Evolutionary conservation across 1,140 invertebrate species (phyloP).

Genomic region (Drosophila tani): DNA sequence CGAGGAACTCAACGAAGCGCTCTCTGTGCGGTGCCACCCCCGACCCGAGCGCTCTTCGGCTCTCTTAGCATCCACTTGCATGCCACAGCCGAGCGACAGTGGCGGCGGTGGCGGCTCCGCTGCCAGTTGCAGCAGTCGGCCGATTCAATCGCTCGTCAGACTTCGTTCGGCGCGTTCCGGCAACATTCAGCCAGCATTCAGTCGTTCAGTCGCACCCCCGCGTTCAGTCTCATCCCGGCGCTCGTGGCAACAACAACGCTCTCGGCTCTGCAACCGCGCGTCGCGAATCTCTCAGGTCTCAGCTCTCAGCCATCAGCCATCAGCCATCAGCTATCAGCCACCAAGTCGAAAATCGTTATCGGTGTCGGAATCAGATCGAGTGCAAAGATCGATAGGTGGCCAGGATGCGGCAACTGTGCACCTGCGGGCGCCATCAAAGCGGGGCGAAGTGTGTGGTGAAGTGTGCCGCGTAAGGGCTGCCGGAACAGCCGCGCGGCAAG

Average conservation of each 20-base stretch:
- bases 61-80: constrained; percentile 39
- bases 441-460: constrained; percentile 44
- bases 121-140: constrained; percentile 63
- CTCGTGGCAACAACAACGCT: constrained; percentile 62
- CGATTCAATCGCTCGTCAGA: constrained; percentile 74
- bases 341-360: constrained; percentile 23
- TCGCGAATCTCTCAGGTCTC: constrained; percentile 6
- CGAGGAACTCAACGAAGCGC: constrained; percentile 27
- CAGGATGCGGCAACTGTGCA: constrained; percentile 71
- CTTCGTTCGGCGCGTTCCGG: constrained; percentile 67
- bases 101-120: constrained; percentile 30
- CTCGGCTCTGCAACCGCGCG: constrained; percentile 5
- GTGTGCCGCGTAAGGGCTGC: constrained; percentile 27
- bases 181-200: constrained; percentile 5
- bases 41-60: constrained; percentile 3
- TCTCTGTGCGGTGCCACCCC: constrained; percentile 4
- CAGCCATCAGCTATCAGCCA: neutral
- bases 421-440: constrained; percentile 48
- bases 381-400: constrained; percentile 30
- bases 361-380: constrained; percentile 9
- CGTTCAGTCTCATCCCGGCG: constrained; percentile 73
- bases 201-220: constrained; percentile 66
- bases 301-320: constrained; percentile 9
- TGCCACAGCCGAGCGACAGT: constrained; percentile 6
- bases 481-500: constrained; percentile 24